A percentile compares a stretch with the other conserved stretches of the same genome.
phyloP scores from a whole-genome alignment of 2,888 invertebrate genomes.

The Cenopis cana region DNA sequence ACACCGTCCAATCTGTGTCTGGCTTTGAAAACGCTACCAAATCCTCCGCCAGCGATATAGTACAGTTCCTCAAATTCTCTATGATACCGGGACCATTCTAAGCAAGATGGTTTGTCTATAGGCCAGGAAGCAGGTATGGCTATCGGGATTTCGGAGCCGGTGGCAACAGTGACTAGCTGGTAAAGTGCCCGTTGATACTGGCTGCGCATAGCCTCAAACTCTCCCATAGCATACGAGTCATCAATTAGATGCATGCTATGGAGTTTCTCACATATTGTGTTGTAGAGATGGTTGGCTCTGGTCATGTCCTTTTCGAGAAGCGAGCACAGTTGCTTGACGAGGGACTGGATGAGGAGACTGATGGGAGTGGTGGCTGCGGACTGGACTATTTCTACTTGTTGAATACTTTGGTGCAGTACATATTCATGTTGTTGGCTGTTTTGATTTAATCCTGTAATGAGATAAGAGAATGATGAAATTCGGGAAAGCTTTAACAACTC shows the following conservation, averaged over 20 bases:
- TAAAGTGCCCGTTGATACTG: constrained; percentile 88
- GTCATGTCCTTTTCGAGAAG: constrained; percentile 86
- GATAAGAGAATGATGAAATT: constrained; percentile 17
- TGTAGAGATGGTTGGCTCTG: constrained; percentile 86
- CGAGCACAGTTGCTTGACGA: constrained; percentile 88
- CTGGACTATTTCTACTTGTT: constrained; percentile 73
- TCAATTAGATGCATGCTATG: constrained; percentile 89
- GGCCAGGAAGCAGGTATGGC: constrained; percentile 82
- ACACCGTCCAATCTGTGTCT: constrained; percentile 90
- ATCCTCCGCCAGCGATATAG: constrained; percentile 90
- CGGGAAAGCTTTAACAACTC: background rate
- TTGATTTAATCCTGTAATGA: constrained; percentile 64
- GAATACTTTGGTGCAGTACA: constrained; percentile 66
- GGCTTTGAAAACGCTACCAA: constrained; percentile 91
- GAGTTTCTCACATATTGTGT: constrained; percentile 88
- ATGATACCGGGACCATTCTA: constrained; percentile 87
- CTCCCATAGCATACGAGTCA: constrained; percentile 88
- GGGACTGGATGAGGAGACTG: constrained; percentile 88
- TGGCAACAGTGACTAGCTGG: constrained; percentile 86
- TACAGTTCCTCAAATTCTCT: constrained; percentile 89
- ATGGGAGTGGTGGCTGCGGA: constrained; percentile 84
- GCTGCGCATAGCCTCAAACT: constrained; percentile 88
- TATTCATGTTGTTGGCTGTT: constrained; percentile 69
- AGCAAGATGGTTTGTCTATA: constrained; percentile 76
- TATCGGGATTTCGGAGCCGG: constrained; percentile 81